phyloP scores from a whole-genome alignment of 2,888 invertebrate species.

The Limenitis camilla region DNA sequence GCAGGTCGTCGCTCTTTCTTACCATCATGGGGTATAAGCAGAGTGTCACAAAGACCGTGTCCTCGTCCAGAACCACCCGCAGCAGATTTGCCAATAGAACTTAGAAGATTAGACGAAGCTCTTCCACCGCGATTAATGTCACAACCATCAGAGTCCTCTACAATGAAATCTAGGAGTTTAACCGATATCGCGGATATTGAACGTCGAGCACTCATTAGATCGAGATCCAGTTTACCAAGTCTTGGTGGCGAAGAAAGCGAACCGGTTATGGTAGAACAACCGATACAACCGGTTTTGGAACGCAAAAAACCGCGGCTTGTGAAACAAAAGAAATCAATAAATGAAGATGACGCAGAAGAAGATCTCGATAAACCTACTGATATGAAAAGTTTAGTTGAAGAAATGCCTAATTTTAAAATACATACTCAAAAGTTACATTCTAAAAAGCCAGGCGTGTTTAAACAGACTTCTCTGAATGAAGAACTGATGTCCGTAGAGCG shows the following conservation, averaged over 20 bases:
- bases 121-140: constrained; percentile 64
- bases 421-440: constrained; percentile 60
- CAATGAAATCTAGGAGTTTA: constrained; percentile 87
- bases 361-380: constrained; percentile 79
- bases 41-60: constrained; percentile 63
- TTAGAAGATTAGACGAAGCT: constrained; percentile 81
- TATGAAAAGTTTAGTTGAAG: constrained; percentile 78
- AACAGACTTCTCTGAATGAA: constrained; percentile 92
- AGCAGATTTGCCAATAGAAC: constrained; percentile 90
- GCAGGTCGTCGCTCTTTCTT: constrained; percentile 85
- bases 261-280: constrained; percentile 39
- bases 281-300: constrained; percentile 39
- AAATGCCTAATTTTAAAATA: constrained; percentile 79
- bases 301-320: constrained; percentile 82
- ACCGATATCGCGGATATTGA: constrained; percentile 87
- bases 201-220: constrained; percentile 80
- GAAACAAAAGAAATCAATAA: constrained; percentile 89
- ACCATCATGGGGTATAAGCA: constrained; percentile 81
- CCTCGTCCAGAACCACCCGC: constrained; percentile 83
- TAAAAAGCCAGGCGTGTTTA: constrained; percentile 78
- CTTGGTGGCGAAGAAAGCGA: constrained; percentile 65
- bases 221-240: constrained; percentile 84
- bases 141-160: constrained; percentile 73
- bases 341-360: constrained; percentile 81
- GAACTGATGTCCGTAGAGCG: constrained; percentile 92